Evolutionary conservation across 2,888 invertebrate species (phyloP).

Genomic region (Bugulina stolonifera): DNA sequence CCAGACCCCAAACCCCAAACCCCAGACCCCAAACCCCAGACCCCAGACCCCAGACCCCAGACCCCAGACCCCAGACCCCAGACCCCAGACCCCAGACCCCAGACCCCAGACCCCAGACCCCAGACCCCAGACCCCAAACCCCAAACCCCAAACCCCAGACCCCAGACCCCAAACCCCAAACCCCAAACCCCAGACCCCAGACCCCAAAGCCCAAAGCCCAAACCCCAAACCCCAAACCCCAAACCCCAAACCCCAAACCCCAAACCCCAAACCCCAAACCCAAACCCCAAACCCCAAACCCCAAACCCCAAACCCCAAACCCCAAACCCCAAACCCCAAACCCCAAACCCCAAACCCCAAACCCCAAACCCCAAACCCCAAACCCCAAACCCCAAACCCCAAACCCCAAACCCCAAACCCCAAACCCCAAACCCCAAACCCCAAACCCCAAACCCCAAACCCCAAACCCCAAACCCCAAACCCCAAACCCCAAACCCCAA

Average conservation of each 20-base stretch:
- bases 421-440: neutral
- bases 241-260: neutral
- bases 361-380: neutral
- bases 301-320: neutral
- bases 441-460: neutral
- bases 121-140: neutral
- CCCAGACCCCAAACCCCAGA: neutral
- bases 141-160: neutral
- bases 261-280: neutral
- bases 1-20: neutral
- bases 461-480: neutral
- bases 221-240: neutral
- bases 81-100: neutral
- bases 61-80: neutral
- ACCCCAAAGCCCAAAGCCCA: neutral
- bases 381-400: neutral
- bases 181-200: neutral
- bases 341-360: neutral
- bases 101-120: neutral
- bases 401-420: neutral
- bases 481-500: neutral
- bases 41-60: neutral
- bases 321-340: neutral
- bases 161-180: neutral
- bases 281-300: neutral